Percentiles rank a stretch among this genome's conserved stretches.
phyloP scores from a whole-genome alignment of 2,888 invertebrate genomes.

The Acanthosepion lycidas region DNA sequence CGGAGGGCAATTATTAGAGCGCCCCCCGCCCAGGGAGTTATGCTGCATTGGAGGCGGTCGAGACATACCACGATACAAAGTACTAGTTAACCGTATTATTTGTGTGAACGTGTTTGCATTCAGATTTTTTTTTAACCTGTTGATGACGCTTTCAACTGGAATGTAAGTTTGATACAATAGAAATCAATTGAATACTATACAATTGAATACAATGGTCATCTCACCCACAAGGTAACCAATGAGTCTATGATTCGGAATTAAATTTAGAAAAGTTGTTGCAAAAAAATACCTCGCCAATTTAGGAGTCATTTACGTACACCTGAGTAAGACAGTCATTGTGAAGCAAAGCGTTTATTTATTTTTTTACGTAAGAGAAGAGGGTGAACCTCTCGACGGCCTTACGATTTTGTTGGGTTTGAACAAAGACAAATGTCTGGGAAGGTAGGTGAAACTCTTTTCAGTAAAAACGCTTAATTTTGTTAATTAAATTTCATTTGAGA shows the following conservation, averaged over 20 bases:
- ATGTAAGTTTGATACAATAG: background rate
- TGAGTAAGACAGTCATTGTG: background rate
- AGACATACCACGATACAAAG: background rate
- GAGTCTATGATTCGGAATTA: conserved; percentile 17
- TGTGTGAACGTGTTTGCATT: background rate
- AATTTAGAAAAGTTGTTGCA: conserved; percentile 11
- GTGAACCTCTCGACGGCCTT: background rate
- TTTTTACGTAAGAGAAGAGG: background rate
- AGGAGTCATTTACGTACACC: background rate
- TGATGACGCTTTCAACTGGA: background rate
- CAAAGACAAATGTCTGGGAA: no score
- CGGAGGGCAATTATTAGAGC: background rate
- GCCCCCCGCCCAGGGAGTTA: background rate
- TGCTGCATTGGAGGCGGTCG: background rate
- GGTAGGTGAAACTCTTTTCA: no score
- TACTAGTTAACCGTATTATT: conserved; percentile 33
- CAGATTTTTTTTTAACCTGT: background rate
- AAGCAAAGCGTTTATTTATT: background rate
- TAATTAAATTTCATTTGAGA: no score
- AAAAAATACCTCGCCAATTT: background rate
- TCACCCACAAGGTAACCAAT: background rate
- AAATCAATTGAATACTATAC: background rate
- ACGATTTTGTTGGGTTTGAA: background rate
- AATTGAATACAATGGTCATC: conserved; percentile 7
- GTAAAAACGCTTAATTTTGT: no score